Conservation (phyloP, 1,140 invertebrate genomes). For the Thaumetopoea pityocampa region DNA sequence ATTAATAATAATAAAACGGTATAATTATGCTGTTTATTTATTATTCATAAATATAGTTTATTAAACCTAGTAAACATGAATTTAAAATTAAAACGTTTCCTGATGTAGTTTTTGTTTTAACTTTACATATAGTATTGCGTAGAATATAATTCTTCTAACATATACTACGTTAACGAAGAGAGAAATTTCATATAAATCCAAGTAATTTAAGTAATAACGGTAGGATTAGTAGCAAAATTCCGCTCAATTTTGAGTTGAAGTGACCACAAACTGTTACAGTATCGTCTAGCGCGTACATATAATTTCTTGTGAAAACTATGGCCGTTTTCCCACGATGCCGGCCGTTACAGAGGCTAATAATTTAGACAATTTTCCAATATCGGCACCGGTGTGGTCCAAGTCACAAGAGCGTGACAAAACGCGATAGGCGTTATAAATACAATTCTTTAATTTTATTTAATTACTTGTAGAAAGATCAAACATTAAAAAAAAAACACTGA, state of each 20-base stretch:
- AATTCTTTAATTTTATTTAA: neutral
- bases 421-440: neutral
- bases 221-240: constrained; percentile 4
- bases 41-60: too few species aligned
- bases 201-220: constrained; percentile 4
- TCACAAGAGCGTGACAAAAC: constrained; percentile 11
- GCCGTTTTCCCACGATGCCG: constrained; percentile 57
- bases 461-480: too few species aligned
- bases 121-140: too few species aligned
- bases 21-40: too few species aligned
- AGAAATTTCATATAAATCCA: neutral
- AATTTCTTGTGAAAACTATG: constrained; percentile 47
- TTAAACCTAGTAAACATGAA: too few species aligned
- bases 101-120: too few species aligned
- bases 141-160: too few species aligned
- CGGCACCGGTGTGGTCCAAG: constrained; percentile 24
- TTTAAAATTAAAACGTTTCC: too few species aligned
- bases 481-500: too few species aligned
- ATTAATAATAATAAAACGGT: too few species aligned
- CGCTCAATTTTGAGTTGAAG: constrained; percentile 2
- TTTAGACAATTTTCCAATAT: constrained; percentile 69
- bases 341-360: constrained; percentile 55
- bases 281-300: constrained; percentile 25
- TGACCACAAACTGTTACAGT: constrained; percentile 16
- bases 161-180: too few species aligned